Percentiles rank a stretch among this genome's conserved stretches.
Conservation (phyloP, 2,113 vertebrate species). For the Ardeotis arabs region DNA sequence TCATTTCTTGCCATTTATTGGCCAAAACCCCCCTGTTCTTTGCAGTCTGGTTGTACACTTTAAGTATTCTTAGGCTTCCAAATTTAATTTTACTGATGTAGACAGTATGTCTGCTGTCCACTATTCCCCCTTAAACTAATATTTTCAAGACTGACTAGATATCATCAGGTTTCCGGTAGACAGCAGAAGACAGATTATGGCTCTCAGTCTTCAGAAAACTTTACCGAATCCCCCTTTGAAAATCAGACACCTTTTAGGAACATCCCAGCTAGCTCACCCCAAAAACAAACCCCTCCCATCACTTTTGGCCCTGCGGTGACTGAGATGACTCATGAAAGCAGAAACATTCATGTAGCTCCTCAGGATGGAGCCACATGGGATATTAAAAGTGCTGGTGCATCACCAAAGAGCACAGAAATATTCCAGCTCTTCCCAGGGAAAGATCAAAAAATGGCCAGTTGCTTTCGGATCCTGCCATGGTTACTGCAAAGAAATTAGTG, state of each 20-base stretch:
- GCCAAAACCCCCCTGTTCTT: rapidly evolving
- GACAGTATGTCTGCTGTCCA: background rate
- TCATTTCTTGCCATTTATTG: background rate
- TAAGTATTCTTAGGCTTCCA: background rate
- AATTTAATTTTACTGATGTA: background rate
- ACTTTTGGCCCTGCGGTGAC: background rate
- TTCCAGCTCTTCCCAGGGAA: background rate
- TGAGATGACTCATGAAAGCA: background rate
- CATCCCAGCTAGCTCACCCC: rapidly evolving
- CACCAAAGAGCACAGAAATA: background rate
- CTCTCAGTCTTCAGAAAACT: background rate
- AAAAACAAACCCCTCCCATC: background rate
- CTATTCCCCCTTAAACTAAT: background rate
- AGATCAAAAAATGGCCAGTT: background rate
- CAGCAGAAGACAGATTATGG: background rate
- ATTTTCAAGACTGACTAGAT: background rate
- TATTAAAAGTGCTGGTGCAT: background rate
- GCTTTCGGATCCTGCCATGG: background rate
- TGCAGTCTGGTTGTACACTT: background rate
- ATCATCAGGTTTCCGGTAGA: background rate
- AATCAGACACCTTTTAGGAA: background rate
- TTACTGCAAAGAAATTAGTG: background rate
- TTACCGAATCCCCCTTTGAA: background rate
- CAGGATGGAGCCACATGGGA: rapidly evolving
- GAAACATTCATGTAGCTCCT: background rate